Evolutionary conservation across 64 coral and sea anemone genomes (phyloP), one percentile per base, ranked within the genome.

Genomic region (Porites australiensis): DNA sequence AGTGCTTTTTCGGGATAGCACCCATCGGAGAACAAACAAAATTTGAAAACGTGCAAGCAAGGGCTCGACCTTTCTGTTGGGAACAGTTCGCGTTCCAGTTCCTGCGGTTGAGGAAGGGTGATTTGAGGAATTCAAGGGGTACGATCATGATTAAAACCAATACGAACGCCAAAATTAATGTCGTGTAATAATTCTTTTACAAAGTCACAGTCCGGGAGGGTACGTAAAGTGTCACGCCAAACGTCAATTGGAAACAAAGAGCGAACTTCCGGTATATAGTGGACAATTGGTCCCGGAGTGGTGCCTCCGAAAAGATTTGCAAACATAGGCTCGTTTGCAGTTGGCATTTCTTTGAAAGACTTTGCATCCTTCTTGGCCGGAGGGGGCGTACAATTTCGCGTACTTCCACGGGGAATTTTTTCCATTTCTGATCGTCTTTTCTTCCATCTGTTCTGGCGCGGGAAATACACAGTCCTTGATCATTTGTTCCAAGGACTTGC

Each of bases 381-480:
- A 6, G 14, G 45, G 6, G 20, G 67, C 16, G 74, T 51, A 54
- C 83, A 66, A 87, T 51, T 71, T 72, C 0, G 47, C 13, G 45
- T 21, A 58, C 59, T 87, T 87, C 83, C 21, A 64, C 8, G 65
- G 2, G 18, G 20, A 21, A 20, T 69, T 69, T 69, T 19, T 6
- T 18, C 65, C 65, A 69, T 69, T 21, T 69, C 71, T 44, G 45
- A 9, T 74, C 44, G n/a, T 2, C 48, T 16, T 46, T 45, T 50
- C 65, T 15, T 86, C 64, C 83, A 86, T n/a, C 83, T 64, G 64
- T 14, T 87, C 67, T 8, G 46, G 44, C 49, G 66, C 84, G 68
- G 47, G 84, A 73, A 87, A 87, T 72, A 68, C 23, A 73, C 84
- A 87, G 84, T 87, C 67, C 70, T n/a, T 87, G 67, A 87, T 51